These are phyloP conservation scores for Rhinolophus sinicus DNA, from an alignment of 2,113 vertebrate genomes.

Conservation along the genomic window DNA sequence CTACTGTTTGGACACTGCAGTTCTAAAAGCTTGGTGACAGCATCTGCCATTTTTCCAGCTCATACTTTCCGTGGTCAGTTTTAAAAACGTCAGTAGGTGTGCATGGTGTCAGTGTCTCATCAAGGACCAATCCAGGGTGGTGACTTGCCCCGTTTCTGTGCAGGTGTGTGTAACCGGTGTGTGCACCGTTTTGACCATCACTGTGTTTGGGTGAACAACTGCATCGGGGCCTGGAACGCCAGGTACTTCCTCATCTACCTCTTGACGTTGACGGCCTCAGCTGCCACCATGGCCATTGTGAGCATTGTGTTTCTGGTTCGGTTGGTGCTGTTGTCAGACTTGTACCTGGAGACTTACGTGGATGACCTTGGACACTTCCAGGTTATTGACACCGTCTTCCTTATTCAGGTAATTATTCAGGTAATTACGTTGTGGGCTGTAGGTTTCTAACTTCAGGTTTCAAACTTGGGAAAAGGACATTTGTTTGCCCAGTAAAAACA, in stretches of 20 bases:
- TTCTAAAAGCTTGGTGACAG: background rate
- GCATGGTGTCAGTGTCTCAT: background rate
- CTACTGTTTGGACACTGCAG: background rate
- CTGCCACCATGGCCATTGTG: constrained; percentile 82
- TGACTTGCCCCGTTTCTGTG: background rate
- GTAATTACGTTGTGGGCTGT: background rate
- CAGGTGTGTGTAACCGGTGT: constrained; percentile 92
- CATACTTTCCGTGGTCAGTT: background rate
- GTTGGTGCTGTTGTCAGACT: constrained; percentile 85
- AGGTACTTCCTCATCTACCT: constrained; percentile 94
- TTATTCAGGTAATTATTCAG: constrained; percentile 88
- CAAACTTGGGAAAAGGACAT: background rate
- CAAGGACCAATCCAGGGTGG: accelerated
- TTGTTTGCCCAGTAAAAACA: background rate
- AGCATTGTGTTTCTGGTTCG: constrained; percentile 86
- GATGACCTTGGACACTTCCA: constrained; percentile 88
- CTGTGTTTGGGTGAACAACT: constrained; percentile 98
- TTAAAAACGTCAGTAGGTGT: background rate
- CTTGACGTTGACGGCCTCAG: constrained; percentile 86
- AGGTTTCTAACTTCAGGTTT: background rate
- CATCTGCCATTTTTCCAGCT: background rate
- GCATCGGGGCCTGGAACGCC: constrained; percentile 92
- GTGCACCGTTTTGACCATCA: constrained; percentile 98
- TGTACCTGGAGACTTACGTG: constrained; percentile 86
- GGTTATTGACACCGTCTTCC: constrained; percentile 84